Conservation (phyloP, 2,113 vertebrate species). For the Ascaphus truei region DNA sequence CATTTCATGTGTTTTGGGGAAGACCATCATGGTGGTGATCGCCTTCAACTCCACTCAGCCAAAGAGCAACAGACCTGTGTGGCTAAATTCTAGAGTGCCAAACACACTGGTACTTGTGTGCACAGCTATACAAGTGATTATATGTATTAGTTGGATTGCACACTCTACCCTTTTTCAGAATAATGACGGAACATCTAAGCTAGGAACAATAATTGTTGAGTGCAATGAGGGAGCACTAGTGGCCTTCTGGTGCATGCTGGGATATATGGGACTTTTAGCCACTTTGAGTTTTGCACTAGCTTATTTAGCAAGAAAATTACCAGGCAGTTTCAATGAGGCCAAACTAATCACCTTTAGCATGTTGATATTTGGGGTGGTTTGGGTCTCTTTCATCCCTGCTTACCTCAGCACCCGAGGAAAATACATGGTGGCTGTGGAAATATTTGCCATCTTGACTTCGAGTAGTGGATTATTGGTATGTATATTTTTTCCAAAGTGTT, state of each 20-base stretch:
- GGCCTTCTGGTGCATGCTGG: neutral
- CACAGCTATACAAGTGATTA: no score
- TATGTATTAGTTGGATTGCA: no score
- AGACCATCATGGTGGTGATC: no score
- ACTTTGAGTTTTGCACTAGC: constrained; percentile 21
- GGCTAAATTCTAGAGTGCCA: no score
- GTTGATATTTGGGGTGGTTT: neutral
- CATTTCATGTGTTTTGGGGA: no score
- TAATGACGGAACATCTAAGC: neutral
- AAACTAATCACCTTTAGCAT: neutral
- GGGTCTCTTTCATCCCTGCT: neutral
- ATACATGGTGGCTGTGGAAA: constrained; percentile 47
- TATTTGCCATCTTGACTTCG: constrained; percentile 51
- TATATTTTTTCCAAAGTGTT: no score
- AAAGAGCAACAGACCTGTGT: no score
- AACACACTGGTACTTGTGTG: no score
- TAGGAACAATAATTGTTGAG: neutral
- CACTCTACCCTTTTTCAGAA: constrained; percentile 7
- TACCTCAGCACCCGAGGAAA: constrained; percentile 42
- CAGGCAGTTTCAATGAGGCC: neutral
- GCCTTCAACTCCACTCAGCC: no score
- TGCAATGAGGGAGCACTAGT: constrained; percentile 12
- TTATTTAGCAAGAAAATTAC: neutral
- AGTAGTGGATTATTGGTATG: no score
- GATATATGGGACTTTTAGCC: constrained; percentile 12